These are phyloP conservation scores for Parazoanthus swiftii DNA, from an alignment of 92 coral and sea anemone genomes.

Conservation along the genomic window DNA sequence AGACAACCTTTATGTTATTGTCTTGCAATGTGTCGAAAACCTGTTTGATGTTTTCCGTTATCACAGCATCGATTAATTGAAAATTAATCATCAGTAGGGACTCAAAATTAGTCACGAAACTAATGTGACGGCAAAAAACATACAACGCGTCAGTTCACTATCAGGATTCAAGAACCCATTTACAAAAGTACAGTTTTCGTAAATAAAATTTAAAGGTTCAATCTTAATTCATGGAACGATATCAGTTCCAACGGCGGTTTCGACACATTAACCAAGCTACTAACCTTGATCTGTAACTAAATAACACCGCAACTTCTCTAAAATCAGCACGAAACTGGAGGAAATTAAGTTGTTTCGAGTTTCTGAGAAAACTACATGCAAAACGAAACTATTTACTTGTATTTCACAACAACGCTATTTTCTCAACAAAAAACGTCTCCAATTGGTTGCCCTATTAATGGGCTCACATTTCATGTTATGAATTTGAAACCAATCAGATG, in stretches of 20 bases:
- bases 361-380: not conserved
- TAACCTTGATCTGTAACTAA: not conserved
- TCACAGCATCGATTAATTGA: not conserved
- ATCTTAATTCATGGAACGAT: not conserved
- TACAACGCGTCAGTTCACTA: not conserved
- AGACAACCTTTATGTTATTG: not conserved
- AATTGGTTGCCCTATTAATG: slow-evolving; percentile 22
- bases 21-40: not conserved
- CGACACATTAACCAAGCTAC: no score
- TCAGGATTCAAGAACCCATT: not conserved
- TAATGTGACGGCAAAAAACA: not conserved
- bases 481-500: slow-evolving; percentile 10
- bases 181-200: not conserved
- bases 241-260: no score
- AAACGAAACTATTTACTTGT: not conserved
- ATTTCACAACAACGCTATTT: slow-evolving; percentile 32
- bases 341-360: not conserved
- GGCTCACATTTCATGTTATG: not conserved
- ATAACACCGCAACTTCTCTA: not conserved
- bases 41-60: not conserved
- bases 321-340: not conserved
- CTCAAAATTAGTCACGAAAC: not conserved
- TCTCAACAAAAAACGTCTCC: not conserved
- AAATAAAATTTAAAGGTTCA: no score
- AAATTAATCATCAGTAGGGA: not conserved